These are phyloP conservation scores for Thymelicus acteon DNA, from an alignment of 2,888 invertebrate species.

Conservation along the genomic window DNA sequence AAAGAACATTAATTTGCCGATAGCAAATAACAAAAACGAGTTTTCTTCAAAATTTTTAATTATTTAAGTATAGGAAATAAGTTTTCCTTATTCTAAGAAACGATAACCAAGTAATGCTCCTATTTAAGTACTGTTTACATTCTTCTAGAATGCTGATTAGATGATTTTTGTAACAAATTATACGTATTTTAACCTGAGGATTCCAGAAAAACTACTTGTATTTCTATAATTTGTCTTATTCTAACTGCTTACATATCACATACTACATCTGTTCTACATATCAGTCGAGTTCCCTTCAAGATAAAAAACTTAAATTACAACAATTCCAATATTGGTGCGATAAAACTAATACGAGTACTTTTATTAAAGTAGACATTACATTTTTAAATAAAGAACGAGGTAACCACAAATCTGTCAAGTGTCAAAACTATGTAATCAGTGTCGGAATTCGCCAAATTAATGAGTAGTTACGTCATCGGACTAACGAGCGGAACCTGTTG, in stretches of 20 bases:
- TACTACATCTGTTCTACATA: too few relatives aligned
- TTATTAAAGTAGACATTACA: constrained; percentile 1
- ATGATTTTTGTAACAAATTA: too few relatives aligned
- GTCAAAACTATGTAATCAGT: constrained; percentile 41
- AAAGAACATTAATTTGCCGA: background rate
- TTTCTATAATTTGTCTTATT: too few relatives aligned
- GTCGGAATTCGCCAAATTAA: constrained; percentile 38
- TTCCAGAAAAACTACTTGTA: too few relatives aligned
- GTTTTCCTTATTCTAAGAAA: too few relatives aligned
- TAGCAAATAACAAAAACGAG: background rate
- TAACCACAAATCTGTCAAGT: constrained; percentile 34
- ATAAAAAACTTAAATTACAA: background rate
- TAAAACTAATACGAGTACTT: background rate
- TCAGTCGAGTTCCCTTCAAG: too few relatives aligned
- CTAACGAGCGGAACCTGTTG: constrained; percentile 35
- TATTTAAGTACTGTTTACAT: too few relatives aligned
- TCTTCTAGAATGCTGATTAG: too few relatives aligned
- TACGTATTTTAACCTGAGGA: too few relatives aligned
- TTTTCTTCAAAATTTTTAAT: background rate
- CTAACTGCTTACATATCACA: too few relatives aligned
- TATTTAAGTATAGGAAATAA: background rate
- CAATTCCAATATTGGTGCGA: background rate
- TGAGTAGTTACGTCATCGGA: constrained; percentile 35
- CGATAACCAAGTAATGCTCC: too few relatives aligned
- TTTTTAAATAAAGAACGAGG: constrained; percentile 3